A percentile compares a stretch with the other conserved stretches of the same genome.
These are phyloP conservation scores for Hydrochoerus hydrochaeris DNA, from an alignment of 2,113 vertebrate genomes.

Conservation along the genomic window DNA sequence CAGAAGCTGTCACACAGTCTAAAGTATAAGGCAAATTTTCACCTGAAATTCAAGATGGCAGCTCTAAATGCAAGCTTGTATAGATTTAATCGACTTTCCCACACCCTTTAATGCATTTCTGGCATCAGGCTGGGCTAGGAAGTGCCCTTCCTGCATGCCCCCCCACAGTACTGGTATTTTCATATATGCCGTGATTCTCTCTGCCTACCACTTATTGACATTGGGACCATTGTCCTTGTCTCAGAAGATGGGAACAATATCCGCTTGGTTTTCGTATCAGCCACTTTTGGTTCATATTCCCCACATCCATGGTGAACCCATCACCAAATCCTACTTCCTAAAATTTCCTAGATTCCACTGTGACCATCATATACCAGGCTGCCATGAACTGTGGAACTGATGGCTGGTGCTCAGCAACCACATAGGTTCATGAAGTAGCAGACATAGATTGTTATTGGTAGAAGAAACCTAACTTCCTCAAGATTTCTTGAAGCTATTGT, in stretches of 20 bases:
- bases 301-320: neutral
- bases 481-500: neutral
- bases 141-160: neutral
- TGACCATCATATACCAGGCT: neutral
- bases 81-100: neutral
- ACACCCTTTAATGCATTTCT: neutral
- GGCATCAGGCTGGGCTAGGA: too few species aligned
- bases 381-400: neutral
- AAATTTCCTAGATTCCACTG: neutral
- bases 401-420: neutral
- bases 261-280: neutral
- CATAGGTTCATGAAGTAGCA: neutral
- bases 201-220: neutral
- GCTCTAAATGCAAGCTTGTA: neutral
- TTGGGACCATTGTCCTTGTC: neutral
- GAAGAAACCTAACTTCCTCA: neutral
- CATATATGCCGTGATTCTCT: neutral
- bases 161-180: rapidly evolving
- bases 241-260: neutral
- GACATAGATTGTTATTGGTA: rapidly evolving
- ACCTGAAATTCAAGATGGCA: neutral
- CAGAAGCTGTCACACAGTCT: neutral
- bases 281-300: neutral
- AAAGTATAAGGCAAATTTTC: neutral
- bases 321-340: neutral